These are phyloP conservation scores for Scatophagus argus DNA, from an alignment of 2,113 vertebrate species.

Conservation along the genomic window DNA sequence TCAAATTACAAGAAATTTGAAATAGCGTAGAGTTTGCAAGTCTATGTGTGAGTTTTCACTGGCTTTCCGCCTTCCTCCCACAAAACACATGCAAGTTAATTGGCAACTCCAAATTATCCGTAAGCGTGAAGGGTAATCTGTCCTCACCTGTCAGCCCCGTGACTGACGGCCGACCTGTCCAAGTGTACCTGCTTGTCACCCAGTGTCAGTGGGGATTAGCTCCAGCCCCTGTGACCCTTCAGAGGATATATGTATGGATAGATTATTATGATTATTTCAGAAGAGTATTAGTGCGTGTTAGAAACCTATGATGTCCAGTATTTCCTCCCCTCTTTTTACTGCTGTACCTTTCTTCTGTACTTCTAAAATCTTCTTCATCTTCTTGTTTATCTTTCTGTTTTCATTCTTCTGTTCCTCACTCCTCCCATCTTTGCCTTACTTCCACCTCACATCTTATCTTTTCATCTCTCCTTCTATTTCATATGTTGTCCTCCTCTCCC, in stretches of 20 bases:
- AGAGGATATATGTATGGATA: not conserved
- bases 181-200: too few species aligned
- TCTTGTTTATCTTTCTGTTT: slow-evolving; percentile 22
- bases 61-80: too few species aligned
- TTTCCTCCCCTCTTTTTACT: not conserved
- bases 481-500: slow-evolving; percentile 52
- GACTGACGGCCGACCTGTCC: not conserved
- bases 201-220: too few species aligned
- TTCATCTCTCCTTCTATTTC: slow-evolving; percentile 25
- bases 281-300: not conserved
- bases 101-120: too few species aligned
- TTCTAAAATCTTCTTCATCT: not conserved
- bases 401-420: not conserved
- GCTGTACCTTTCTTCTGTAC: not conserved
- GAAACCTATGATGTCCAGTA: not conserved
- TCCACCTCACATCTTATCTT: slow-evolving; percentile 18
- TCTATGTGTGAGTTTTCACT: too few species aligned
- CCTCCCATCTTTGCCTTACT: slow-evolving; percentile 60
- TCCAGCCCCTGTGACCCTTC: too few species aligned
- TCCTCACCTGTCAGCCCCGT: not conserved
- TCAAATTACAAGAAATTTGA: too few species aligned
- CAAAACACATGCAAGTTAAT: too few species aligned
- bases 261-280: not conserved
- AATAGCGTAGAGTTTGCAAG: too few species aligned
- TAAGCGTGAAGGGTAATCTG: too few species aligned